phyloP scores from a whole-genome alignment of 2,797 vertebrate genomes.

The Botia almorhae region DNA sequence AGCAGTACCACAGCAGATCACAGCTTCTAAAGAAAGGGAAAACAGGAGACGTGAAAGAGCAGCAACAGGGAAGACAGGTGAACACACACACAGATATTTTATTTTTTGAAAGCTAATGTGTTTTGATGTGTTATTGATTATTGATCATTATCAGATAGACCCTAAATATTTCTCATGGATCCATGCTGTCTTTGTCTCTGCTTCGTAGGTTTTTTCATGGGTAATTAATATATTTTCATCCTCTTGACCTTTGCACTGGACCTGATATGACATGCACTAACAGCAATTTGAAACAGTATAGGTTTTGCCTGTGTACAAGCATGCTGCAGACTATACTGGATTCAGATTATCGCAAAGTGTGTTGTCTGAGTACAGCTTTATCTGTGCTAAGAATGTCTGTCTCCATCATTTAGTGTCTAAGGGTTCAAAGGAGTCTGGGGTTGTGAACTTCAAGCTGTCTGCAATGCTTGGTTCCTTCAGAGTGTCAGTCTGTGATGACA shows the following conservation, averaged over 20 bases:
- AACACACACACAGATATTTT: slow-evolving; percentile 27
- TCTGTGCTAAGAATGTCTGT: background rate
- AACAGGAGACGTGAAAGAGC: slow-evolving; percentile 62
- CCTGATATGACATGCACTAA: slow-evolving; percentile 26
- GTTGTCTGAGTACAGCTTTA: background rate
- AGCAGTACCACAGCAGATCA: slow-evolving; percentile 72
- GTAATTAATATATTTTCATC: slow-evolving; percentile 30
- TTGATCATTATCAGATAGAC: background rate
- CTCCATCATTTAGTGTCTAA: slow-evolving; percentile 73
- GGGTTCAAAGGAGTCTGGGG: slow-evolving; percentile 77
- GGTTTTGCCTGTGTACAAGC: slow-evolving; percentile 30
- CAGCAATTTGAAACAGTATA: background rate
- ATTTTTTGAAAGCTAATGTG: background rate
- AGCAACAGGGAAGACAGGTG: slow-evolving; percentile 77
- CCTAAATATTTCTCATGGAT: background rate
- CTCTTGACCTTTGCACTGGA: slow-evolving; percentile 29
- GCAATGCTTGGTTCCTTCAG: slow-evolving; percentile 89
- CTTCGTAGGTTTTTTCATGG: slow-evolving; percentile 43
- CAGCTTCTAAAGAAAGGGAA: slow-evolving; percentile 55
- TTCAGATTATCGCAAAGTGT: background rate
- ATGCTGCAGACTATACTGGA: slow-evolving; percentile 6
- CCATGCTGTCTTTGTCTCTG: slow-evolving; percentile 27
- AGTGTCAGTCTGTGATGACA: slow-evolving; percentile 86
- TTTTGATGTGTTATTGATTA: background rate
- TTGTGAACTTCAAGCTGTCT: slow-evolving; percentile 88